Evolutionary conservation across 2,797 vertebrate genomes (phyloP), one percentile per base, ranked within the genome.

Genomic region (Geotrypetes seraphini): DNA sequence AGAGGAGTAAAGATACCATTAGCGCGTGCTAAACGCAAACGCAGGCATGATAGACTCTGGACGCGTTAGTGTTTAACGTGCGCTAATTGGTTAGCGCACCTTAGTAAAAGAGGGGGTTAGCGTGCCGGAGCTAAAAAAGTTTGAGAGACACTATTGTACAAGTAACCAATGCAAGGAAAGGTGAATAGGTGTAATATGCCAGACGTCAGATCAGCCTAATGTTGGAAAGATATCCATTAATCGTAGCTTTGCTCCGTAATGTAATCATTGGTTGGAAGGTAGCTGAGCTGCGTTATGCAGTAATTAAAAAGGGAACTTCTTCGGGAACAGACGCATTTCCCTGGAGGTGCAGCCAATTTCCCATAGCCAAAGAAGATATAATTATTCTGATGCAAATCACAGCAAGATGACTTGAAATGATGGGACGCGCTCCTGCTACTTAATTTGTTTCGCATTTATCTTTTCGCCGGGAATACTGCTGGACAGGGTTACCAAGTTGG

Each of bases 361-460:
- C 67, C 58, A 53, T 49, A 54, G 67, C 59, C 69, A 71, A 45
- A 48, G 71, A 77, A 72, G 69, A 72, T 67, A 57, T 69, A 73
- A 83, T 84, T 85, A 79, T 55, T 68, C 63, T 71, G 72, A 83
- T 81, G 74, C 71, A 79, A 84, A 84, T 80, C 44, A 10, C 45
- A 63, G 62, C 36, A 31, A 54, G 59, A 58, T 67, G 77, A 61
- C 65, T 65, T 47, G 41, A 26, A 71, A 66, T 60, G 59, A 57
- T 71, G 69, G 60, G 60, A 71, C 81, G 78, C 79, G 53, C 51
- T n/a, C 66, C 63, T 67, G n/a, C n/a, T 40, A 39, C 44, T 64
- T 66, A 64, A 75, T 67, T 83, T 69, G 51, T 32, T 29, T 40
- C 81, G 74, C 81, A 78, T 63, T 67, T 81, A 66, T 84, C 78